These are phyloP conservation scores for Streptopelia turtur DNA, from an alignment of 2,797 vertebrate species.

Conservation along the genomic window DNA sequence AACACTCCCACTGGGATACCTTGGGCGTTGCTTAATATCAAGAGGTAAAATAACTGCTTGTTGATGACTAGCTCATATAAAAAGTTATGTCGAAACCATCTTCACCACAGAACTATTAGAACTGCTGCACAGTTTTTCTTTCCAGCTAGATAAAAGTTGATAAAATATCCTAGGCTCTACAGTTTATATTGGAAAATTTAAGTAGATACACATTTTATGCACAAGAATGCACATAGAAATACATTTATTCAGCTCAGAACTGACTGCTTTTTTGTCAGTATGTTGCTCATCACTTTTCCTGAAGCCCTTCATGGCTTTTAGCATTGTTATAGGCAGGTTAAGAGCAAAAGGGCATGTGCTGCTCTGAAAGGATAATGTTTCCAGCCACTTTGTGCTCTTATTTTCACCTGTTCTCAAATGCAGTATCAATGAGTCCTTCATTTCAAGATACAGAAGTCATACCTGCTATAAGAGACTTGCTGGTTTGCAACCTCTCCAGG, in stretches of 20 bases:
- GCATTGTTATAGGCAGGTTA: not conserved
- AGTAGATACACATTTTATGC: accelerated
- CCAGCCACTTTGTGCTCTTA: not conserved
- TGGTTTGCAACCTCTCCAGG: not conserved
- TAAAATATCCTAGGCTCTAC: not conserved
- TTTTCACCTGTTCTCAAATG: not conserved
- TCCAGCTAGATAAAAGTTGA: not conserved
- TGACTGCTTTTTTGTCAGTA: not conserved
- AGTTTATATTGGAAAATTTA: not conserved
- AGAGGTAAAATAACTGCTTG: slow-evolving; percentile 85
- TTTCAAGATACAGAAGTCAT: not conserved
- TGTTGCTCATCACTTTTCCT: not conserved
- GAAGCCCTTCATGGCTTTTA: not conserved
- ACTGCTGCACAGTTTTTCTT: not conserved
- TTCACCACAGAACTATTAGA: not conserved
- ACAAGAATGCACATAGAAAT: not conserved
- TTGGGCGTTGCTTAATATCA: slow-evolving; percentile 97
- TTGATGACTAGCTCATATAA: not conserved
- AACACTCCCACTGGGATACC: slow-evolving; percentile 97
- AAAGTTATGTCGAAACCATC: not conserved
- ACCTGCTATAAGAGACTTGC: not conserved
- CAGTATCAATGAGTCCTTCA: not conserved
- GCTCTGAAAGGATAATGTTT: not conserved
- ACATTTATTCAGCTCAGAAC: not conserved
- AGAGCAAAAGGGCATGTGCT: not conserved